phyloP scores from a whole-genome alignment of 2,888 invertebrate genomes.

The Agrotis exclamationis region DNA sequence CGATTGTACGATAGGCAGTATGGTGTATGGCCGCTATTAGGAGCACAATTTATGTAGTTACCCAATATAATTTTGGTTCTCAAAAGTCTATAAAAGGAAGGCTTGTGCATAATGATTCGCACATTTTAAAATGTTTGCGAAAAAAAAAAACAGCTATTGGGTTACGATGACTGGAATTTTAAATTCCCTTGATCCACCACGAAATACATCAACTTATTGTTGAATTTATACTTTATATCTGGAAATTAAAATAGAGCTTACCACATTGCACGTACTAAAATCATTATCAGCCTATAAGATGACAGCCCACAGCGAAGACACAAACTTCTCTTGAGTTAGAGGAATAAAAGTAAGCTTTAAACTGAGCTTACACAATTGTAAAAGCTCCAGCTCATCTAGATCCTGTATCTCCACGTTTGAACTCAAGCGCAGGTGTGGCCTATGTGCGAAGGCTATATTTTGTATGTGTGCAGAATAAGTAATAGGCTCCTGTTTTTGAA shows the following conservation, averaged over 20 bases:
- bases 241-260: neutral
- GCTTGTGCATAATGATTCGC: neutral
- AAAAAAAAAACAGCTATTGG: no score
- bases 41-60: no score
- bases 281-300: neutral
- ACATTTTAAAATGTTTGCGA: no score
- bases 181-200: no score
- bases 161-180: no score
- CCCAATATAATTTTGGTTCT: neutral
- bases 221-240: neutral
- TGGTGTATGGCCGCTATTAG: no score
- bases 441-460: slow-evolving; percentile 73
- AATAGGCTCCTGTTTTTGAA: slow-evolving; percentile 67
- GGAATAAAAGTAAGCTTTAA: neutral
- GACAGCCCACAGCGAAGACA: neutral
- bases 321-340: neutral
- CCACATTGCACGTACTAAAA: neutral
- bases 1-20: no score
- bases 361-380: neutral
- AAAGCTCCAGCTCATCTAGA: slow-evolving; percentile 40
- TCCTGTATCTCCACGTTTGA: slow-evolving; percentile 36
- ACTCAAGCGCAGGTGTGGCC: slow-evolving; percentile 68
- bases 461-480: slow-evolving; percentile 74
- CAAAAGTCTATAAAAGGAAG: neutral
- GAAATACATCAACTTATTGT: neutral